Evolutionary conservation across 23 tunicate species (phyloP).

Genomic region (Diplosoma virens): DNA sequence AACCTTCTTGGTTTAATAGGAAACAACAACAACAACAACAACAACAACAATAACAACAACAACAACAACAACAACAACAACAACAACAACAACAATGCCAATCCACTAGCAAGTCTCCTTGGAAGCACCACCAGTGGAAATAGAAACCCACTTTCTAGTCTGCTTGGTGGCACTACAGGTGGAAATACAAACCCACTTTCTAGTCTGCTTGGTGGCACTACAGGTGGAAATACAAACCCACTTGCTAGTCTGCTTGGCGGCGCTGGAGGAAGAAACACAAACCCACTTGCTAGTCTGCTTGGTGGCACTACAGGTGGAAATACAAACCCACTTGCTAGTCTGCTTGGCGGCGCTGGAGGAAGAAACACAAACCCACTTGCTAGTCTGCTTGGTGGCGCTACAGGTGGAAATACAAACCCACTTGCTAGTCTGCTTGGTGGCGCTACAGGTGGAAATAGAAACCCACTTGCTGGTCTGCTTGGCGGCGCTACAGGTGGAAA

Average conservation of each 20-base stretch:
- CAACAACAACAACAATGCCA: not conserved
- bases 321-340: not conserved
- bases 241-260: slow-evolving; percentile 12
- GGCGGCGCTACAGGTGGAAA: too few species aligned
- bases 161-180: slow-evolving; percentile 4
- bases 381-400: slow-evolving; percentile 18
- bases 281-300: not conserved
- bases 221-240: not conserved
- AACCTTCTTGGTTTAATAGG: slow-evolving; percentile 18
- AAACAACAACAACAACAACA: not conserved
- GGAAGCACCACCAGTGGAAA: not conserved
- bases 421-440: too few species aligned
- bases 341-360: slow-evolving; percentile 1
- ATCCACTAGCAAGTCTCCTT: not conserved
- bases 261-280: slow-evolving; percentile 5
- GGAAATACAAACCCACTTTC: not conserved
- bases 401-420: not conserved
- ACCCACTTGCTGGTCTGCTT: too few species aligned
- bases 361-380: not conserved
- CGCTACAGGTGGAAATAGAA: too few species aligned
- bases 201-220: slow-evolving; percentile 8
- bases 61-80: not conserved
- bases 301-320: slow-evolving; percentile 4
- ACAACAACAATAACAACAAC: not conserved
- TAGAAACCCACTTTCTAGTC: not conserved